Evolutionary conservation across 2,888 invertebrate species (phyloP).

Genomic region (Uloborus plumipes): DNA sequence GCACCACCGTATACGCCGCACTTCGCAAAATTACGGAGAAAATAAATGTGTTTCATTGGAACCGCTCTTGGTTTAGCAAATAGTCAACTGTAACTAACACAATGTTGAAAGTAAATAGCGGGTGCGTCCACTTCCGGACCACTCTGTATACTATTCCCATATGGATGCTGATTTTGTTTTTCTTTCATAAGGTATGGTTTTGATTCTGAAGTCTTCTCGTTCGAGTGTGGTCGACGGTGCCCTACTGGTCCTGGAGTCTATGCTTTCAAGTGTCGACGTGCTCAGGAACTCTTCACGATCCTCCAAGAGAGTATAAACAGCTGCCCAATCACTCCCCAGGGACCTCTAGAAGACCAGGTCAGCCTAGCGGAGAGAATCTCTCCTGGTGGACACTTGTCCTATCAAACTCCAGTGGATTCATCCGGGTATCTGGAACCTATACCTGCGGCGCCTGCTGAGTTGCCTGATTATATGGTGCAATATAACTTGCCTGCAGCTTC

Average conservation of each 20-base stretch:
- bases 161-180: too few species aligned
- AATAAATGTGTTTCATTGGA: too few species aligned
- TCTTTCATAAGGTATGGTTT: constrained; percentile 79
- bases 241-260: constrained; percentile 92
- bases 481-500: constrained; percentile 18
- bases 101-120: too few species aligned
- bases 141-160: too few species aligned
- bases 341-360: constrained; percentile 17
- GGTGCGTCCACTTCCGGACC: too few species aligned
- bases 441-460: background rate
- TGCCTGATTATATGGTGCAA: constrained; percentile 23
- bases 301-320: constrained; percentile 59
- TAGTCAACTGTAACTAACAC: too few species aligned
- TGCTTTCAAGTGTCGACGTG: constrained; percentile 89
- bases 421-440: constrained; percentile 7
- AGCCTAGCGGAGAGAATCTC: constrained; percentile 9
- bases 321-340: constrained; percentile 5
- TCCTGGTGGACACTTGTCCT: constrained; percentile 14
- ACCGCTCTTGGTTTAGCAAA: too few species aligned
- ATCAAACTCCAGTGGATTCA: background rate
- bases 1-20: too few species aligned
- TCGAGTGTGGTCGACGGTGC: constrained; percentile 87
- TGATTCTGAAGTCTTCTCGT: constrained; percentile 90
- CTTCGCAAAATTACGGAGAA: too few species aligned
- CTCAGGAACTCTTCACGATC: constrained; percentile 87